phyloP scores from a whole-genome alignment of 2,113 vertebrate genomes.

The Spheniscus mendiculus region DNA sequence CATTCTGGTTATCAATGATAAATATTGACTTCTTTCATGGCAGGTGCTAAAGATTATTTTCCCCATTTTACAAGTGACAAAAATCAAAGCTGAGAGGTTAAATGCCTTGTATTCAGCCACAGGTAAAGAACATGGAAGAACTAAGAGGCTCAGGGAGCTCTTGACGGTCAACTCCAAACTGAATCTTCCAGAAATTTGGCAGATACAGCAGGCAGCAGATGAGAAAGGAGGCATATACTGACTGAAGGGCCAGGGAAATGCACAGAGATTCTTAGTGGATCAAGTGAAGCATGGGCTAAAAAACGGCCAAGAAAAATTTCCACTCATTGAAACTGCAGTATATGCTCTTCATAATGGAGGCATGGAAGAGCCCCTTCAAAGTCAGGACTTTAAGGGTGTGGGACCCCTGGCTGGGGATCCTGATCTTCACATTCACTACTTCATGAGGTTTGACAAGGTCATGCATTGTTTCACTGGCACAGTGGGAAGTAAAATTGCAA shows the following conservation, averaged over 20 bases:
- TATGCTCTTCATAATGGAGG: not conserved
- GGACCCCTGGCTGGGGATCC: not conserved
- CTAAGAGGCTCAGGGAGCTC: not conserved
- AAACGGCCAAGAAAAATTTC: not conserved
- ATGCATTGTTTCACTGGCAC: not conserved
- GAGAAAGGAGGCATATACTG: not conserved
- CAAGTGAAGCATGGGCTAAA: not conserved
- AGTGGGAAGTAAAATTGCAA: not conserved
- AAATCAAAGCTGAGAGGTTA: conserved; percentile 14
- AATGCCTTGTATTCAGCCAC: not conserved
- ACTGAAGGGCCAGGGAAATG: not conserved
- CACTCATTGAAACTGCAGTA: not conserved
- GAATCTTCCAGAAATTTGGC: not conserved
- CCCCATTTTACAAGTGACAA: not conserved
- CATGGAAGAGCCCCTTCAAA: not conserved
- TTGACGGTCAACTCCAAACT: not conserved
- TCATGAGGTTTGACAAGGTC: not conserved
- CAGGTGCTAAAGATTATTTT: conserved; percentile 1
- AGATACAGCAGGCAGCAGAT: not conserved
- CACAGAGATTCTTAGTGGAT: not conserved
- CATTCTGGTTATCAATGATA: not conserved
- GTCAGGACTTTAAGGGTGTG: not conserved
- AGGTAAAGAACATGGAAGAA: not conserved
- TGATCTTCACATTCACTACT: not conserved
- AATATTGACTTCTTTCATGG: conserved; percentile 14